Evolutionary conservation across 1,140 invertebrate species (phyloP).

Genomic region (Whitmania pigra): DNA sequence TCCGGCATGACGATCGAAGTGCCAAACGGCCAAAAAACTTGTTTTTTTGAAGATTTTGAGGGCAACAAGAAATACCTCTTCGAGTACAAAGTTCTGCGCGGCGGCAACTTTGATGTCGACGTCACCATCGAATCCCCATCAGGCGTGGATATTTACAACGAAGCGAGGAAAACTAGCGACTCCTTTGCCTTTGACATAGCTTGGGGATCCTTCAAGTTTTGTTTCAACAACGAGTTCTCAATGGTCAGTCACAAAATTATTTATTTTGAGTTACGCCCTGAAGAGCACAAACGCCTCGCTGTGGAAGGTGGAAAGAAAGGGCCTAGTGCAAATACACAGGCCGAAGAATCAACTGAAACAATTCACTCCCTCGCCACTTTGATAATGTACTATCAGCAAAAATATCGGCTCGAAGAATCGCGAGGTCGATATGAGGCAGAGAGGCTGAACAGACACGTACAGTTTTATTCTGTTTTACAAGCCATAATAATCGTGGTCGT

Average conservation of each 20-base stretch:
- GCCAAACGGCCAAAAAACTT: constrained; percentile 21
- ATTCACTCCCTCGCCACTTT: constrained; percentile 72
- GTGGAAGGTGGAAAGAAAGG: constrained; percentile 43
- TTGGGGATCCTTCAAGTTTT: constrained; percentile 64
- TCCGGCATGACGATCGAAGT: constrained; percentile 22
- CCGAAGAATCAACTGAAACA: constrained; percentile 78
- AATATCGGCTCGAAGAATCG: constrained; percentile 82
- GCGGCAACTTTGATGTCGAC: constrained; percentile 96
- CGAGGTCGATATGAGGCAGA: constrained; percentile 86
- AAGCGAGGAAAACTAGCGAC: constrained; percentile 77
- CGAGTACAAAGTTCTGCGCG: constrained; percentile 71
- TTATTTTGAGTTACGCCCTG: constrained; percentile 93
- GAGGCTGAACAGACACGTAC: constrained; percentile 78
- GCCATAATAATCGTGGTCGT: constrained; percentile 68
- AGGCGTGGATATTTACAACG: constrained; percentile 73
- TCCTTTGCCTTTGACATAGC: constrained; percentile 67
- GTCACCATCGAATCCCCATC: constrained; percentile 74
- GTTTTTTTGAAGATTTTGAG: constrained; percentile 24
- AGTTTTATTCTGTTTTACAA: constrained; percentile 80
- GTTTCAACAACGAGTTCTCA: constrained; percentile 97
- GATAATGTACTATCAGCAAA: constrained; percentile 68
- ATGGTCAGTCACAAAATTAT: constrained; percentile 95
- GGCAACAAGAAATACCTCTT: constrained; percentile 26
- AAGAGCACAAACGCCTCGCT: constrained; percentile 63
- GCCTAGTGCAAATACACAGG: constrained; percentile 35